Base-by-base conservation (phyloP, 2,797 vertebrate genomes). In the Ceryle rudis region DNA sequence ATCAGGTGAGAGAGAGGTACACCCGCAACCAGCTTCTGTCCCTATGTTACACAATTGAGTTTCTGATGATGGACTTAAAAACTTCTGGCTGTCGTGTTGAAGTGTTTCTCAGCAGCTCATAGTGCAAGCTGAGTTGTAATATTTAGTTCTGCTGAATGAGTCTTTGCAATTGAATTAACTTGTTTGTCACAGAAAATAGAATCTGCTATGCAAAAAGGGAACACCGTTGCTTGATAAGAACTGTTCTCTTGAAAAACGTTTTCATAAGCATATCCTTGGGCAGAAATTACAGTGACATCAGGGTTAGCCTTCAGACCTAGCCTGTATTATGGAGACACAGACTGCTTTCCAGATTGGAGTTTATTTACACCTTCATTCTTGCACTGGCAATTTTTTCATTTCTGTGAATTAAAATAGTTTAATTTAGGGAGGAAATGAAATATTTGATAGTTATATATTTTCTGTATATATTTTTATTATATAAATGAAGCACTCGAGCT, bases 121-220 rank as follows among this genome's bases (percentile, higher is more conserved):
- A 6, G 37, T 80, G 89, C 26, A 42, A 42, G 55, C 72, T 49
- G 28, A 64, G 21, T 82, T 92, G 80, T 49, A 82, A 92, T 75
- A 89, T 84, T 86, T 86, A 71, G 29, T 67, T 16, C 22, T 89
- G 49, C 41, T 80, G 70, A 91, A 86, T 91, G 62, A 92, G 31
- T 64, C 62, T 89, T 88, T 72, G 51, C 80, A 81, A 96, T 60
- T 94, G 57, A 90, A 96, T 97, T 87, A 83, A 69, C 47, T 64
- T 80, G 21, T 93, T 93, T 88, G 62, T 94, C 86, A 91, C 31
- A 81, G 61, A 81, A 88, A 66, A 61, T 1, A 92, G 81, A 89
- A 87, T 55, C 19, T 91, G 8, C 9, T 33, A 37, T 47, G 57
- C 31, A 57, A 23, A 94, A 92, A 80, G 11, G 9, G 58, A 93